Percentiles rank a stretch among this genome's conserved stretches.
These are phyloP conservation scores for cattle (Bos taurus) DNA, from an alignment of 2,113 vertebrate species.

Conservation along the genomic window DNA sequence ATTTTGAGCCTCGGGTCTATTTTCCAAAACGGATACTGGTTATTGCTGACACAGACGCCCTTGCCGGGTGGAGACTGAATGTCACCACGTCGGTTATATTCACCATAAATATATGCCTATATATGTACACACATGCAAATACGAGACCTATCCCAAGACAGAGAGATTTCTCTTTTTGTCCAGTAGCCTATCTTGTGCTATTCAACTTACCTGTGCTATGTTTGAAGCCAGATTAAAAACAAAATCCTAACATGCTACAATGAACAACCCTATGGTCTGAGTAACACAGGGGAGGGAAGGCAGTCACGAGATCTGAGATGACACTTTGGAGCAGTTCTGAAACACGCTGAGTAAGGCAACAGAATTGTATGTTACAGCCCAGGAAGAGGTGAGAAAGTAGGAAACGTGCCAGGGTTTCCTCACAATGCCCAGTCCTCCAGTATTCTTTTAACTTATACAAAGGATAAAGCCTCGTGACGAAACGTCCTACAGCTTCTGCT, in stretches of 20 bases:
- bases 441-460: background rate
- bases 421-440: background rate
- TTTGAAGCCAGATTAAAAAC: slow-evolving; percentile 71
- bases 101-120: slow-evolving; percentile 71
- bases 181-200: slow-evolving; percentile 75
- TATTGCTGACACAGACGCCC: slow-evolving; percentile 74
- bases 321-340: slow-evolving; percentile 53
- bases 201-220: slow-evolving; percentile 73
- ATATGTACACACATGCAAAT: slow-evolving; percentile 75
- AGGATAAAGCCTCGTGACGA: slow-evolving; percentile 18
- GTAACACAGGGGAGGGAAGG: slow-evolving; percentile 52
- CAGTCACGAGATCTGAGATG: slow-evolving; percentile 65
- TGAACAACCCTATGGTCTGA: slow-evolving; percentile 57
- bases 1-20: slow-evolving; percentile 60
- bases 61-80: slow-evolving; percentile 26
- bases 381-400: slow-evolving; percentile 16
- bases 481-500: slow-evolving; percentile 47
- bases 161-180: slow-evolving; percentile 67
- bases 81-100: slow-evolving; percentile 46
- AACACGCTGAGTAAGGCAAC: slow-evolving; percentile 75
- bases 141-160: slow-evolving; percentile 54
- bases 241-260: slow-evolving; percentile 72
- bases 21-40: slow-evolving; percentile 58
- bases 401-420: background rate
- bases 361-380: slow-evolving; percentile 41